A percentile compares a stretch with the other conserved stretches of the same genome.
phyloP scores from a whole-genome alignment of 2,797 vertebrate genomes.

The Schizopygopsis malacanthus region DNA sequence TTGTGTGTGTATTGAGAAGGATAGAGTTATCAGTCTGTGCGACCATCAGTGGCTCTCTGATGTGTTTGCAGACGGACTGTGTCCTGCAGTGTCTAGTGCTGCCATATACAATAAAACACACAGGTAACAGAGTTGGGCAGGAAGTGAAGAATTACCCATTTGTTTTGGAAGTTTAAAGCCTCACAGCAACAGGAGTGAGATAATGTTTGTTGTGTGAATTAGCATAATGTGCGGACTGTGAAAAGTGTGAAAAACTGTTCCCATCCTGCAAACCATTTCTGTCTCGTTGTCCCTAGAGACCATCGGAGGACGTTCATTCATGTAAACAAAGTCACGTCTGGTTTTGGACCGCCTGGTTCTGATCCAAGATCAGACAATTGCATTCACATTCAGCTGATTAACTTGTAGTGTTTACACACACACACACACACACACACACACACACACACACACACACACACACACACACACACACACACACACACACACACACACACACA shows the following conservation, averaged over 20 bases:
- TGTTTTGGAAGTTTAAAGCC: conserved; percentile 17
- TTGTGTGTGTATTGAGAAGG: conserved; percentile 24
- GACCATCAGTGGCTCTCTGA: conserved; percentile 3
- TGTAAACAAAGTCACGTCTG: conserved; percentile 19
- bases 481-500: neutral
- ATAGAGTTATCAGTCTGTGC: conserved; percentile 28
- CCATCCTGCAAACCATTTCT: conserved; percentile 8
- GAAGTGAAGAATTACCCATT: conserved; percentile 3
- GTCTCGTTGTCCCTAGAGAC: conserved; percentile 29
- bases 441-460: neutral
- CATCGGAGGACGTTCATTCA: neutral
- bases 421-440: neutral
- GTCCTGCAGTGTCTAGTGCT: neutral
- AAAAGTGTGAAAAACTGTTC: conserved; percentile 5
- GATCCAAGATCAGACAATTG: conserved; percentile 20
- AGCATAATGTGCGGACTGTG: neutral
- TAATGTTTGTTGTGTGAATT: conserved; percentile 9
- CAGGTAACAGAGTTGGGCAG: neutral
- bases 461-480: neutral
- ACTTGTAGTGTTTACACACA: conserved; percentile 5
- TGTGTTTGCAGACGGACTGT: conserved; percentile 13
- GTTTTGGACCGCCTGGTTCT: conserved; percentile 29
- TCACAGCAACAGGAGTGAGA: conserved; percentile 14
- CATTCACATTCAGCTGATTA: conserved; percentile 34
- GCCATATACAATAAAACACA: neutral